Evolutionary conservation across 2,113 vertebrate genomes (phyloP).

Genomic region (Chaenocephalus aceratus): DNA sequence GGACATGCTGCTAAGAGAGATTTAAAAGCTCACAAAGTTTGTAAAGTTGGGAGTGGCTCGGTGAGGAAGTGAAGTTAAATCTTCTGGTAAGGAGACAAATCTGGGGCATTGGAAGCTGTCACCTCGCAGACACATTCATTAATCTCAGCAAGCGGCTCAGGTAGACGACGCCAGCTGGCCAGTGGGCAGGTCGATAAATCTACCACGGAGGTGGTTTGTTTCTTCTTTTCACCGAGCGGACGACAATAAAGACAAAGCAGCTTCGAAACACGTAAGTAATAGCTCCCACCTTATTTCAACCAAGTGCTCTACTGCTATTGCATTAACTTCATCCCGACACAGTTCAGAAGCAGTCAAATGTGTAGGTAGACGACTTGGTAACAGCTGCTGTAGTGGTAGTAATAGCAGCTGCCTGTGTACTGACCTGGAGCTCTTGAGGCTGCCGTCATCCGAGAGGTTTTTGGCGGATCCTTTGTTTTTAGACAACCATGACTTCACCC

Average conservation of each 20-base stretch:
- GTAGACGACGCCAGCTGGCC: slow-evolving; percentile 76
- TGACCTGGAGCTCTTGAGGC: slow-evolving; percentile 96
- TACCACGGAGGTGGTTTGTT: slow-evolving; percentile 60
- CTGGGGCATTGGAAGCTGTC: slow-evolving; percentile 76
- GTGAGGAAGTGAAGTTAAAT: slow-evolving; percentile 63
- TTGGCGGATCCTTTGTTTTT: slow-evolving; percentile 88
- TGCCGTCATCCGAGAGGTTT: slow-evolving; percentile 93
- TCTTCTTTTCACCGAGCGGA: slow-evolving; percentile 45
- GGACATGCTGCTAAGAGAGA: slow-evolving; percentile 33
- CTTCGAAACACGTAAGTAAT: slow-evolving; percentile 29
- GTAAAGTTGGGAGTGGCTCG: slow-evolving; percentile 62
- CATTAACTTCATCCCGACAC: slow-evolving; percentile 12
- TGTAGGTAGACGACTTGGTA: background rate
- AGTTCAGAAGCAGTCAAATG: slow-evolving; percentile 3
- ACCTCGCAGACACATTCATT: slow-evolving; percentile 76
- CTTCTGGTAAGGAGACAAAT: slow-evolving; percentile 76
- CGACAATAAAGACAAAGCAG: slow-evolving; percentile 61
- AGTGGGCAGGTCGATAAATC: slow-evolving; percentile 77
- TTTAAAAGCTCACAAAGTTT: slow-evolving; percentile 51
- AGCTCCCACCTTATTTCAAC: slow-evolving; percentile 6
- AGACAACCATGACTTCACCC: slow-evolving; percentile 96
- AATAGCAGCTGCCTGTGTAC: slow-evolving; percentile 54
- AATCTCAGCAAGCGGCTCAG: slow-evolving; percentile 63
- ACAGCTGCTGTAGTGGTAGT: background rate
- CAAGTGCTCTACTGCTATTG: background rate